These are phyloP conservation scores for Pentamera pediparva DNA, from an alignment of 53 echinoderm and acorn worm species.

Conservation along the genomic window DNA sequence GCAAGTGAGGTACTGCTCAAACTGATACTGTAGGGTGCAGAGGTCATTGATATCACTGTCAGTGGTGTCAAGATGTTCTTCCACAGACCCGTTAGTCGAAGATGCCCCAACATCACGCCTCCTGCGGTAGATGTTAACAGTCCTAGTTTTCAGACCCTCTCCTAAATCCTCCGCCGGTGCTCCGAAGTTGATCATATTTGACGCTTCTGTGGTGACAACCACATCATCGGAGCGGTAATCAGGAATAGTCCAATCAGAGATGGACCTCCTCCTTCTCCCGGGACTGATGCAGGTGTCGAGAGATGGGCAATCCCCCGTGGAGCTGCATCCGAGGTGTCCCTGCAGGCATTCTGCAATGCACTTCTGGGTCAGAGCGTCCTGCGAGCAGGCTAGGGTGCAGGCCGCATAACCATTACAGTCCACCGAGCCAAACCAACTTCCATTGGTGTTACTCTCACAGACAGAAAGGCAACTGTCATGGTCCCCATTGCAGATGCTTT, in stretches of 20 bases:
- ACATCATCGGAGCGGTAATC: no score
- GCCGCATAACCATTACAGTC: slow-evolving; percentile 9
- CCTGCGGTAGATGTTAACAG: not conserved
- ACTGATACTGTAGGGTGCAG: not conserved
- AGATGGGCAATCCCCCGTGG: slow-evolving; percentile 7
- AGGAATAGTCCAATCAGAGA: no score
- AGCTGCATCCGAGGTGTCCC: slow-evolving; percentile 31
- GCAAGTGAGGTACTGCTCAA: not conserved
- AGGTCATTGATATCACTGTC: not conserved
- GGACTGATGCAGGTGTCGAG: not conserved
- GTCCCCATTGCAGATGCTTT: slow-evolving; percentile 2
- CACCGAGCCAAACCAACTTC: not conserved
- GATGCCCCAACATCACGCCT: not conserved
- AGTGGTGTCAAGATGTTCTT: not conserved
- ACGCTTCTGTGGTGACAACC: not conserved
- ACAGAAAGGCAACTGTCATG: slow-evolving; percentile 15
- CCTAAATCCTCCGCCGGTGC: not conserved
- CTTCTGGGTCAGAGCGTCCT: not conserved
- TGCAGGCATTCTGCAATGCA: slow-evolving; percentile 35
- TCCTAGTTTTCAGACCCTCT: not conserved
- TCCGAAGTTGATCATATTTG: not conserved
- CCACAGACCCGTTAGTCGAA: not conserved
- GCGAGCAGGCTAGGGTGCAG: slow-evolving; percentile 24
- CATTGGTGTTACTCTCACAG: not conserved
- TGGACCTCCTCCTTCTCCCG: not conserved